A percentile compares a stretch with the other conserved stretches of the same genome.
These are phyloP conservation scores for Carassius gibelio DNA, from an alignment of 2,113 vertebrate genomes.

Conservation along the genomic window DNA sequence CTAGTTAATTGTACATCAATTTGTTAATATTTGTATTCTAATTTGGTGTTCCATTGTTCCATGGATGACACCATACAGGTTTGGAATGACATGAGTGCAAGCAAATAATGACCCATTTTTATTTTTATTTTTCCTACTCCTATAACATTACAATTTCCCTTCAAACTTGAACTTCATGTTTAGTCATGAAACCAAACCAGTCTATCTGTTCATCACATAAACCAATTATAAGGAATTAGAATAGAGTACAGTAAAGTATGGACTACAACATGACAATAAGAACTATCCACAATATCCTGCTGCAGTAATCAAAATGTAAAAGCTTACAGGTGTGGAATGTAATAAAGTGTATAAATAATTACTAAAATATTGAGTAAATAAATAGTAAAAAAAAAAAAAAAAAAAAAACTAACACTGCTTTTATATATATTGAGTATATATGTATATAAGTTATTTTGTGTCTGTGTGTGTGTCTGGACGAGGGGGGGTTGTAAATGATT, in stretches of 20 bases:
- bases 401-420: too few species aligned
- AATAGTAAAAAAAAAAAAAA: too few species aligned
- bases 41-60: neutral
- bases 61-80: neutral
- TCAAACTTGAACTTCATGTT: neutral
- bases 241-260: neutral
- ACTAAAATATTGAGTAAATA: neutral
- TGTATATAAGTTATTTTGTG: too few species aligned
- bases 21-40: neutral
- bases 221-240: too few species aligned
- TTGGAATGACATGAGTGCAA: neutral
- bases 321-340: neutral
- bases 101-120: neutral
- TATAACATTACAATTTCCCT: neutral
- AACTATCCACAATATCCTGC: neutral
- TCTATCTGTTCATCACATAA: too few species aligned
- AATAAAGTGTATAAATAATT: neutral
- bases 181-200: too few species aligned
- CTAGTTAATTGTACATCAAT: neutral
- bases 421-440: too few species aligned
- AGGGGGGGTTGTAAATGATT: neutral
- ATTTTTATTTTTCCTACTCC: neutral
- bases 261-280: neutral
- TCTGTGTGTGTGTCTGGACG: too few species aligned
- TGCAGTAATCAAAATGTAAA: neutral